Evolutionary conservation across 2,797 vertebrate genomes (phyloP).

Genomic region (Esox lucius): DNA sequence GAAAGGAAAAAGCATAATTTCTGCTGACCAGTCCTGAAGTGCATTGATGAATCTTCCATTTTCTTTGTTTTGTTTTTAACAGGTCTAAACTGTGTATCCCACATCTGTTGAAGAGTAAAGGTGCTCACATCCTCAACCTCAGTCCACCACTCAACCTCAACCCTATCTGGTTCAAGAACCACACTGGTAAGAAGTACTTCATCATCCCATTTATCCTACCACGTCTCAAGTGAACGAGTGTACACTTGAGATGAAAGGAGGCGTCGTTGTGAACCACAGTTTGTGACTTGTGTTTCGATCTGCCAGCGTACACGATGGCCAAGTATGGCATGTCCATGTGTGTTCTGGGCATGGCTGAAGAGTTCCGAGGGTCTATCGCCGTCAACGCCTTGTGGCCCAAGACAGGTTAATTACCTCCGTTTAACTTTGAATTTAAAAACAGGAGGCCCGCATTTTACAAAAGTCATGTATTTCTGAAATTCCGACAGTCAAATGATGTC

Average conservation of each 20-base stretch:
- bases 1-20: too few relatives aligned
- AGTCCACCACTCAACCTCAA: conserved; percentile 94
- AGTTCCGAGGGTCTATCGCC: conserved; percentile 92
- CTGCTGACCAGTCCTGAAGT: too few relatives aligned
- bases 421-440: too few relatives aligned
- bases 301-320: conserved; percentile 91
- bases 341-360: conserved; percentile 95
- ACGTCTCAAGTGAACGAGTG: background rate
- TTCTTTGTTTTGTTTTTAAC: background rate
- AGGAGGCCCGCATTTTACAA: too few relatives aligned
- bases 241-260: background rate
- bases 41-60: too few relatives aligned
- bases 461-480: background rate
- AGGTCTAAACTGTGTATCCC: conserved; percentile 82
- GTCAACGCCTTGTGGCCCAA: conserved; percentile 96
- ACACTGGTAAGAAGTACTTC: conserved; percentile 80
- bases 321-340: conserved; percentile 99
- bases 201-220: background rate
- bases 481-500: background rate
- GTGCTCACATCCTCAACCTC: conserved; percentile 93
- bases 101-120: conserved; percentile 85
- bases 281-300: background rate
- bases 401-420: conserved; percentile 75
- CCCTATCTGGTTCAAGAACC: conserved; percentile 96
- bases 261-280: background rate